A percentile compares a stretch with the other conserved stretches of the same genome.
Evolutionary conservation across 1,140 invertebrate species (phyloP).

Genomic region (Sinonovacula constricta): DNA sequence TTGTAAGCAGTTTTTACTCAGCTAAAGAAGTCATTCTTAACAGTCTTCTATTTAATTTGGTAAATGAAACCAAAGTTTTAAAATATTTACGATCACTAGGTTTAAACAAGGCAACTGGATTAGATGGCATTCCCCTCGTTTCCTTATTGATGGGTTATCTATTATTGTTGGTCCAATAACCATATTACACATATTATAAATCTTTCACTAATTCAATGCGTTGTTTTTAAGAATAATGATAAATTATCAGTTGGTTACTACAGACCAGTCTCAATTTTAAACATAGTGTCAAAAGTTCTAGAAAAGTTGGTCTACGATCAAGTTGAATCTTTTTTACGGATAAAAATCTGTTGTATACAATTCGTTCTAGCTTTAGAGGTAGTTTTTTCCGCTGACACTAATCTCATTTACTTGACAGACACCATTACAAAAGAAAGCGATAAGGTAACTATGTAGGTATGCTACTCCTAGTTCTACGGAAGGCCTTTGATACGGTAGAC

Average conservation of each 20-base stretch:
- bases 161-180: constrained; percentile 19
- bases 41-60: constrained; percentile 21
- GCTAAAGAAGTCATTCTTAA: constrained; percentile 7
- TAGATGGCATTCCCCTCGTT: constrained; percentile 30
- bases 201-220: constrained; percentile 14
- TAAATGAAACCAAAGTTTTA: constrained; percentile 8
- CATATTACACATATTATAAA: constrained; percentile 28
- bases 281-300: no score
- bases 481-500: no score
- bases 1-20: constrained; percentile 17
- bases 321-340: background rate
- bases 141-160: constrained; percentile 27
- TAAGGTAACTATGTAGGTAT: no score
- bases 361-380: no score
- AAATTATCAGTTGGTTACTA: no score
- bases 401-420: no score
- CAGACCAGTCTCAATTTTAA: no score
- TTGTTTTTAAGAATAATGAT: background rate
- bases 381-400: no score
- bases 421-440: no score
- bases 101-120: constrained; percentile 27
- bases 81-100: constrained; percentile 27
- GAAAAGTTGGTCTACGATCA: constrained; percentile 15
- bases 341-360: background rate
- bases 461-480: no score